Conservation (phyloP, 2,797 vertebrate genomes). For the Cuniculus paca region DNA sequence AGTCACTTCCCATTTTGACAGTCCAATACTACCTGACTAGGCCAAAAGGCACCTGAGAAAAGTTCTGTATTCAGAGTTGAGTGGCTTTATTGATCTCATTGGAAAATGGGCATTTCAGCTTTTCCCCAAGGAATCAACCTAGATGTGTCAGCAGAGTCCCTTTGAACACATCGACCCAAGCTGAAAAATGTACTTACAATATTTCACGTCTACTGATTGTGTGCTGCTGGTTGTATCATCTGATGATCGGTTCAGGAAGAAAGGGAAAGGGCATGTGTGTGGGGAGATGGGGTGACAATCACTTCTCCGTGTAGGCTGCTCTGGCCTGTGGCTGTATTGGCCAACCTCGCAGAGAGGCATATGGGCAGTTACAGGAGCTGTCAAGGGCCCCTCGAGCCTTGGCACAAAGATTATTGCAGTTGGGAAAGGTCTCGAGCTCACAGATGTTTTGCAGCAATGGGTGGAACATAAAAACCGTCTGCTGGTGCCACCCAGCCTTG, state of each 20-base stretch:
- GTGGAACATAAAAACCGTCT: neutral
- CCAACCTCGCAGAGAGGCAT: neutral
- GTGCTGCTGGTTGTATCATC: neutral
- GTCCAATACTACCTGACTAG: neutral
- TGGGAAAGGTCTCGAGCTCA: conserved; percentile 11
- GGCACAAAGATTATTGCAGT: neutral
- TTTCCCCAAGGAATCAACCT: conserved; percentile 38
- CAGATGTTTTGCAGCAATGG: conserved; percentile 52
- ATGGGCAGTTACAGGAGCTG: neutral
- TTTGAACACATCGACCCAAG: conserved; percentile 45
- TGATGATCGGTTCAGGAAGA: neutral
- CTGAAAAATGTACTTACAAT: neutral
- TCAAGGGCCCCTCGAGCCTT: neutral
- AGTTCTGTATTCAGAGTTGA: neutral
- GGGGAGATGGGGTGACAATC: accelerated
- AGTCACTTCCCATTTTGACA: neutral
- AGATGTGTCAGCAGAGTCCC: conserved; percentile 35
- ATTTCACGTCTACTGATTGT: neutral
- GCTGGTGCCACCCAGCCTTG: conserved; percentile 59
- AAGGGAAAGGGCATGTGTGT: neutral
- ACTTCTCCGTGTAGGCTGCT: neutral
- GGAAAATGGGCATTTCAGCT: conserved; percentile 53
- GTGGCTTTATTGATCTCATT: conserved; percentile 63
- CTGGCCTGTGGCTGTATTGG: too few species aligned
- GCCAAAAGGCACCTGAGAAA: neutral